Conservation (phyloP, 1,140 invertebrate genomes). For the Solen grandis region DNA sequence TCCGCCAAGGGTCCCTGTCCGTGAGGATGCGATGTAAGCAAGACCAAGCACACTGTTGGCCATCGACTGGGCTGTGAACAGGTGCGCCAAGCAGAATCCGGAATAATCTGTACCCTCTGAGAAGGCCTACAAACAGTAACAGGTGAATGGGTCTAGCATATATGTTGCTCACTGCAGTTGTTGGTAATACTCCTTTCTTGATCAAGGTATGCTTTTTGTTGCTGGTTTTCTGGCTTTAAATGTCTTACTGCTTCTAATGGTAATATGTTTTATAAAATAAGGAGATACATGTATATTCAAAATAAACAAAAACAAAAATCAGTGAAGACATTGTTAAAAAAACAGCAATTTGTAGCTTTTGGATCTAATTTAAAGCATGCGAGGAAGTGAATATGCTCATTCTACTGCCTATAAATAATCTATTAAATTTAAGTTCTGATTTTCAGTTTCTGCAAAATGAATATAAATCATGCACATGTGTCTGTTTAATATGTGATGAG, state of each 20-base stretch:
- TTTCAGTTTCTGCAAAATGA: too few relatives aligned
- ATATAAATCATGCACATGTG: too few relatives aligned
- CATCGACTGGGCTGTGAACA: conserved; percentile 98
- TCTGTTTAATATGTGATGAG: too few relatives aligned
- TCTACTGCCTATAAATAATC: too few relatives aligned
- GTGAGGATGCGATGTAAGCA: conserved; percentile 96
- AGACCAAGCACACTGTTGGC: conserved; percentile 96
- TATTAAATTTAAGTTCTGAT: too few relatives aligned
- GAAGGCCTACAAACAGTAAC: conserved; percentile 64
- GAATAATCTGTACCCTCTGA: conserved; percentile 88
- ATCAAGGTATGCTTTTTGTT: background rate
- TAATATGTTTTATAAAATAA: background rate
- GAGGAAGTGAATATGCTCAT: too few relatives aligned
- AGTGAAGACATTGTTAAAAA: too few relatives aligned
- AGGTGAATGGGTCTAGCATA: background rate
- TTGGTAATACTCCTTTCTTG: background rate
- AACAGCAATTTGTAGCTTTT: too few relatives aligned
- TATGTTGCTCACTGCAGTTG: background rate
- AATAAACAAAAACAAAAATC: background rate
- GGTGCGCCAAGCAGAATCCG: conserved; percentile 96
- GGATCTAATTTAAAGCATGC: too few relatives aligned
- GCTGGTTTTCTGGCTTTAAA: background rate
- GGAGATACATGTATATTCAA: background rate
- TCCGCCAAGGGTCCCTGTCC: conserved; percentile 95
- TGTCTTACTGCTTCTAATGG: background rate